phyloP scores from a whole-genome alignment of 2,113 vertebrate species.

The Scomber japonicus region DNA sequence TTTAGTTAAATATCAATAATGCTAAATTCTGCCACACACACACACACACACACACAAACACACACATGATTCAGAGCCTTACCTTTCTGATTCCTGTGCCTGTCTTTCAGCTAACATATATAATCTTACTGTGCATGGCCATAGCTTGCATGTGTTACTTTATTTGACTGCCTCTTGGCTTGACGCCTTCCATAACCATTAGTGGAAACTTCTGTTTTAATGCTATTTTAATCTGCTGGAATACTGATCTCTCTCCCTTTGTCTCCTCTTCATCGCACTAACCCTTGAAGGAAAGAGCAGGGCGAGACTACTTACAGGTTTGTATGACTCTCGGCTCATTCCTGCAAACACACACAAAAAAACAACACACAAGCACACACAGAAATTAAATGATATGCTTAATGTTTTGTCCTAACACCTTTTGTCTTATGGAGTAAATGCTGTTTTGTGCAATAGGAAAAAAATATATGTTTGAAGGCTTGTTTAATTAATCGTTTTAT shows the following conservation, averaged over 20 bases:
- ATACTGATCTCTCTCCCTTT: slow-evolving; percentile 75
- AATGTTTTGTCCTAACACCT: background rate
- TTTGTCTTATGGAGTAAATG: too few relatives aligned
- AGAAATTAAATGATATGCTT: background rate
- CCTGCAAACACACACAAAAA: slow-evolving; percentile 30
- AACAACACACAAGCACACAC: slow-evolving; percentile 21
- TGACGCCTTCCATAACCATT: slow-evolving; percentile 48
- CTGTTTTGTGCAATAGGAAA: too few relatives aligned
- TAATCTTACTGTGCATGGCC: slow-evolving; percentile 51
- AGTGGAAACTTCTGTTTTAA: slow-evolving; percentile 47
- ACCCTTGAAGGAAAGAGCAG: slow-evolving; percentile 82
- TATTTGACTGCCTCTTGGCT: slow-evolving; percentile 20
- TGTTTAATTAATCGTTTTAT: background rate
- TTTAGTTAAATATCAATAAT: too few relatives aligned
- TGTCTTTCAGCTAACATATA: slow-evolving; percentile 12
- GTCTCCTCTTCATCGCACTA: slow-evolving; percentile 74
- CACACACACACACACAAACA: slow-evolving; percentile 10
- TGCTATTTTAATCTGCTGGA: slow-evolving; percentile 59
- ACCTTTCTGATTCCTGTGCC: slow-evolving; percentile 1
- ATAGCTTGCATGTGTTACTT: slow-evolving; percentile 59
- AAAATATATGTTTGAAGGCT: background rate
- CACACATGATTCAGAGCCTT: background rate
- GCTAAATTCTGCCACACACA: background rate
- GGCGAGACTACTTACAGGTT: slow-evolving; percentile 82
- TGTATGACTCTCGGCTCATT: slow-evolving; percentile 63